These are phyloP conservation scores for Callionymus lyra DNA, from an alignment of 2,113 vertebrate species.

Conservation along the genomic window DNA sequence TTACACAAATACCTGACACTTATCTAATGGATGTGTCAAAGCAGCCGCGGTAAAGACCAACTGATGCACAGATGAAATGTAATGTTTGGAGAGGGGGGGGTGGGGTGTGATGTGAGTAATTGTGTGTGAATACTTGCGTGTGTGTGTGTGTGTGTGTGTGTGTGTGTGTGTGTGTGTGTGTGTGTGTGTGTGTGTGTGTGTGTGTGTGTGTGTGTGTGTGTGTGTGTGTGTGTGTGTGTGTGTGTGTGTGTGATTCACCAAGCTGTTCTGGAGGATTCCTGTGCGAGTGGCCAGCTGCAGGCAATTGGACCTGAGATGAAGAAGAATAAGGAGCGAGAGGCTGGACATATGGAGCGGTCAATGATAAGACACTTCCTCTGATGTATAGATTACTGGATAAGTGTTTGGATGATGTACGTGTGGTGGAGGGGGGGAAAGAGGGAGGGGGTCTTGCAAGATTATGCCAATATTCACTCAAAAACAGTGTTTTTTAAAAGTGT, in stretches of 20 bases:
- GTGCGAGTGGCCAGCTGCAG: conserved; percentile 23
- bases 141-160: no score
- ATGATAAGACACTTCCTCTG: conserved; percentile 17
- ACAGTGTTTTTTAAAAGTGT: no score
- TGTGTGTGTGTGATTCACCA: conserved; percentile 34
- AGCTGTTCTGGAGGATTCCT: conserved; percentile 34
- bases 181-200: conserved; percentile 19
- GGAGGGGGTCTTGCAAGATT: conserved; percentile 28
- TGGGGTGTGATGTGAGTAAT: conserved; percentile 28
- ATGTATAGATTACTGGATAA: conserved; percentile 17
- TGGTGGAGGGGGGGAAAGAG: conserved; percentile 11
- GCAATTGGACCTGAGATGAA: conserved; percentile 9
- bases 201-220: conserved; percentile 14
- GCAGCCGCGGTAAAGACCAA: conserved; percentile 16
- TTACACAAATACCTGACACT: conserved; percentile 2
- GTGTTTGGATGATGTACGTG: neutral
- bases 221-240: no score
- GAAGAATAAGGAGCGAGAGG: conserved; percentile 3
- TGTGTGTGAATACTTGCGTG: conserved; percentile 5
- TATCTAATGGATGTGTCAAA: conserved; percentile 29
- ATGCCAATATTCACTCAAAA: conserved; percentile 32
- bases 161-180: no score
- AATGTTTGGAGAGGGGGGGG: conserved; percentile 1
- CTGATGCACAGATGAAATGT: conserved; percentile 24
- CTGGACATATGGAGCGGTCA: conserved; percentile 6